Conservation (phyloP, 2,888 invertebrate species). For the Copidosoma aretas region DNA sequence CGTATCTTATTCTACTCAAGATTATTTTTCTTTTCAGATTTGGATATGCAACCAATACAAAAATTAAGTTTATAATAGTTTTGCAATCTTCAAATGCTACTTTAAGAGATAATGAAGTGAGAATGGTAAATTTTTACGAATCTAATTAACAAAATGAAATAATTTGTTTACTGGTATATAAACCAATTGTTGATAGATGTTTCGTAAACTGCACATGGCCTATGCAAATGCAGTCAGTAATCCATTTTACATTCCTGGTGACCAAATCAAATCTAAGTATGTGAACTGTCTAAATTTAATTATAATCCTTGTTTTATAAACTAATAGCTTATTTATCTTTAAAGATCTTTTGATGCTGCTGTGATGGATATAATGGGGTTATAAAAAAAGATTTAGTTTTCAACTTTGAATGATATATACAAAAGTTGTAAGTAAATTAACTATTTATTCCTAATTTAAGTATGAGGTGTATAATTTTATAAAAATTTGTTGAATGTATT, state of each 20-base stretch:
- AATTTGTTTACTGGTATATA: not conserved
- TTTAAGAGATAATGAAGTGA: conserved; percentile 91
- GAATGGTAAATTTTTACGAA: conserved; percentile 69
- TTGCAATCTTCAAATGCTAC: conserved; percentile 89
- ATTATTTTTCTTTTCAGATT: conserved; percentile 66
- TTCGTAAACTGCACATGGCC: conserved; percentile 86
- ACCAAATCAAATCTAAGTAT: conserved; percentile 86
- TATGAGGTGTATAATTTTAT: not conserved
- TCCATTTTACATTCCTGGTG: conserved; percentile 95
- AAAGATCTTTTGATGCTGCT: conserved; percentile 55
- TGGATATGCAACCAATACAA: conserved; percentile 97
- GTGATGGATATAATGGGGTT: conserved; percentile 58
- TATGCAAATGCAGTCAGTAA: conserved; percentile 96
- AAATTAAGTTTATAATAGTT: conserved; percentile 91
- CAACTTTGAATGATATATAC: not conserved
- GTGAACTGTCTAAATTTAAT: conserved; percentile 49
- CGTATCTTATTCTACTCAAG: not conserved
- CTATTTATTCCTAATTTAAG: not conserved
- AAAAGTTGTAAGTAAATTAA: conserved; percentile 2
- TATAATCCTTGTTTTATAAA: conserved; percentile 10
- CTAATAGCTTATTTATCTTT: conserved; percentile 32
- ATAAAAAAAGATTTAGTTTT: conserved; percentile 18
- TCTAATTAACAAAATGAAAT: not conserved
- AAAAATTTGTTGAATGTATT: not conserved
- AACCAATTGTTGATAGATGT: conserved; percentile 69